Conservation (phyloP, 1,140 invertebrate genomes). For the Grapholita molesta region DNA sequence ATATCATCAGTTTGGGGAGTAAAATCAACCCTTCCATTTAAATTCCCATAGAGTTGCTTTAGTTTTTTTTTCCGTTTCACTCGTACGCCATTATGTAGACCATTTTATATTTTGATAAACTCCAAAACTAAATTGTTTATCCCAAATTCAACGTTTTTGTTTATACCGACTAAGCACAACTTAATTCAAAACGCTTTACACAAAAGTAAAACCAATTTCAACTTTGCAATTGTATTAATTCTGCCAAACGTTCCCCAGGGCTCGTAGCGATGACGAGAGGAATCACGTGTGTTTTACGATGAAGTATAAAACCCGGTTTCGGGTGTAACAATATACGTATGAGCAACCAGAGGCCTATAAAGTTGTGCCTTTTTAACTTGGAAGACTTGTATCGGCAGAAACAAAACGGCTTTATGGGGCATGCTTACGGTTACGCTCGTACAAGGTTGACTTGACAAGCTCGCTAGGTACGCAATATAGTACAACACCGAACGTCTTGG, state of each 20-base stretch:
- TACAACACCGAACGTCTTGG: too few relatives aligned
- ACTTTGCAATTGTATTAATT: conserved; percentile 17
- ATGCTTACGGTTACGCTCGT: conserved; percentile 9
- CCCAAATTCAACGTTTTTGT: neutral
- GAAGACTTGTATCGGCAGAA: conserved; percentile 28
- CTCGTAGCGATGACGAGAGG: conserved; percentile 19
- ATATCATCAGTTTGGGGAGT: too few relatives aligned
- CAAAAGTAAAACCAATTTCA: conserved; percentile 16
- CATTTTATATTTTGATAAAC: neutral
- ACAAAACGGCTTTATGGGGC: conserved; percentile 34
- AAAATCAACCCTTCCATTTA: too few relatives aligned
- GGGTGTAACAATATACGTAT: neutral
- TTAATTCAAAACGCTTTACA: neutral
- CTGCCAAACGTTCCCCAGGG: neutral
- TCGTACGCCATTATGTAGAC: too few relatives aligned
- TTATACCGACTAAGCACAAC: neutral
- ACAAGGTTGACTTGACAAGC: neutral
- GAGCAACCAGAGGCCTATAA: neutral
- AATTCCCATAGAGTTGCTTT: too few relatives aligned
- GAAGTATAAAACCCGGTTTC: conserved; percentile 42
- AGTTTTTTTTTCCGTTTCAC: too few relatives aligned
- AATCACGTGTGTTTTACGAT: conserved; percentile 49
- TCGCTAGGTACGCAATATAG: neutral
- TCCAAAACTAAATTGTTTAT: neutral
- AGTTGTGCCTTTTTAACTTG: neutral